A percentile compares a stretch with the other conserved stretches of the same genome.
Conservation (phyloP, 2,797 vertebrate genomes). For the Hemitrygon akajei region DNA sequence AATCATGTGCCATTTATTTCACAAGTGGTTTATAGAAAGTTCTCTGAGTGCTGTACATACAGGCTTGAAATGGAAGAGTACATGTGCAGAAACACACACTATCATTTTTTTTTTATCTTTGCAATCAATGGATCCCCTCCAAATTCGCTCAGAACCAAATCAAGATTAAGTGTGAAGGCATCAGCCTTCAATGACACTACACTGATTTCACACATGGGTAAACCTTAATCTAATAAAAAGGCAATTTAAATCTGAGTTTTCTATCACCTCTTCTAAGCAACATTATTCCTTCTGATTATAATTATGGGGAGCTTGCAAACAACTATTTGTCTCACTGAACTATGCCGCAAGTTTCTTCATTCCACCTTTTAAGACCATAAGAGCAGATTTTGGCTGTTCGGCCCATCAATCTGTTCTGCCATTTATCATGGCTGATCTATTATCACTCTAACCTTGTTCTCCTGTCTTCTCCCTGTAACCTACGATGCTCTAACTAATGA, state of each 20-base stretch:
- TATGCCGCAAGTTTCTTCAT: not conserved
- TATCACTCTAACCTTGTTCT: no score
- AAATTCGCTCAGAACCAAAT: not conserved
- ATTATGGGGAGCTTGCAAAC: not conserved
- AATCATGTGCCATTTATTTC: not conserved
- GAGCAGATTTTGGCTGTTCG: no score
- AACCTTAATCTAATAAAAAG: not conserved
- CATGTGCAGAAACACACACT: not conserved
- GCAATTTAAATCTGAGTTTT: not conserved
- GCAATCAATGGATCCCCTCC: not conserved
- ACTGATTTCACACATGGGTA: not conserved
- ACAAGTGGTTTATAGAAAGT: not conserved
- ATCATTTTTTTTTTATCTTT: not conserved
- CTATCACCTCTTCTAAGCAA: not conserved
- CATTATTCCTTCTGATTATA: not conserved
- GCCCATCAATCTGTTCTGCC: no score
- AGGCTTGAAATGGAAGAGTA: not conserved
- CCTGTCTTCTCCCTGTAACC: no score
- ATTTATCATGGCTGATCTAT: no score
- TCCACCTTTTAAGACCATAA: not conserved
- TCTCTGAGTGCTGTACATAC: not conserved
- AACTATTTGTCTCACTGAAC: not conserved
- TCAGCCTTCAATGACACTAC: not conserved
- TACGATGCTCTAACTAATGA: no score
- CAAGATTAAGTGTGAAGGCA: not conserved